Conservation (phyloP, 2,113 vertebrate species). For the Nothocercus nigrocapillus region DNA sequence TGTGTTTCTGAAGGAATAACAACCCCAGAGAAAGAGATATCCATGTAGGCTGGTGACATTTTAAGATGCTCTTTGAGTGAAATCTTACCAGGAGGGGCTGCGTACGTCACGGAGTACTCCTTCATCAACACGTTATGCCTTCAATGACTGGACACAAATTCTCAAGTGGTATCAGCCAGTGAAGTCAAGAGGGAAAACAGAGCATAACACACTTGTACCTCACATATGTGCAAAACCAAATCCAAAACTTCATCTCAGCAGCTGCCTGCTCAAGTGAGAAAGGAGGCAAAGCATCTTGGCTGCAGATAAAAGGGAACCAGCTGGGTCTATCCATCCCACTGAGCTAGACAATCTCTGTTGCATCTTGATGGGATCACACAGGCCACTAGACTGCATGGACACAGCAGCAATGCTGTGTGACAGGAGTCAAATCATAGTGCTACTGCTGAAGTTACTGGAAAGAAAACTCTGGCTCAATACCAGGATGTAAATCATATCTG, state of each 20-base stretch:
- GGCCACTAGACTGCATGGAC: neutral
- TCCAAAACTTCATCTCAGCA: neutral
- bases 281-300: neutral
- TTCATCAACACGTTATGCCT: neutral
- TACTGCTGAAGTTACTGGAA: neutral
- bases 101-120: neutral
- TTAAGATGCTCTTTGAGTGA: neutral
- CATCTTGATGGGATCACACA: neutral
- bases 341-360: neutral
- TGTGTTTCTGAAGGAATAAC: neutral
- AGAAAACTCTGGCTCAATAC: neutral
- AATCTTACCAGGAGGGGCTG: neutral
- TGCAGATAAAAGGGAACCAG: neutral
- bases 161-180: neutral
- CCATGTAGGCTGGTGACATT: neutral
- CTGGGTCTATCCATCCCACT: neutral
- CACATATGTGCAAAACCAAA: neutral
- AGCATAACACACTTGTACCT: neutral
- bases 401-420: neutral
- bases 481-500: neutral
- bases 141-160: neutral
- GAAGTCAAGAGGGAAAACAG: neutral
- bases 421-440: neutral
- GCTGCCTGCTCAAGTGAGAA: neutral
- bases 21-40: fast-evolving